Conservation (phyloP, 2,888 invertebrate species). For the Habrosyne pyritoides region DNA sequence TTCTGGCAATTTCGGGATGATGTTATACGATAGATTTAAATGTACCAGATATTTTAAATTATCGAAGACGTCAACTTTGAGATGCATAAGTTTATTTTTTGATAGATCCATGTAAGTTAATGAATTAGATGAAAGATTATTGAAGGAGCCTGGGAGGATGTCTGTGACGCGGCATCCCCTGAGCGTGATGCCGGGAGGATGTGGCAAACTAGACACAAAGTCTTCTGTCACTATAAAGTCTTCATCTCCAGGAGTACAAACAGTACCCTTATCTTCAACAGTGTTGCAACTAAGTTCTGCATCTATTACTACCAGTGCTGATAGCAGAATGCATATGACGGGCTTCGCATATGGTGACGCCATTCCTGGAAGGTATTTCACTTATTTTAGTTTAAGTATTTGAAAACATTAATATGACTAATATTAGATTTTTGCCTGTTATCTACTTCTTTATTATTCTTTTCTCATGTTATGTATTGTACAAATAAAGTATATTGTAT, state of each 20-base stretch:
- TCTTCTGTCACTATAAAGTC: constrained; percentile 43
- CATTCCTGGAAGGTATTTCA: background rate
- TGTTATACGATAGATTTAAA: constrained; percentile 7
- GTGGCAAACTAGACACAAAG: constrained; percentile 43
- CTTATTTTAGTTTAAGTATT: no score
- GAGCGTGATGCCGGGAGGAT: constrained; percentile 37
- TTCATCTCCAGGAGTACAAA: constrained; percentile 32
- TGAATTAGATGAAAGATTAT: constrained; percentile 16
- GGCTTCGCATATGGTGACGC: constrained; percentile 2
- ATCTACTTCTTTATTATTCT: no score
- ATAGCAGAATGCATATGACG: constrained; percentile 10
- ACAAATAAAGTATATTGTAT: no score
- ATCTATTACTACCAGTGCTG: constrained; percentile 11
- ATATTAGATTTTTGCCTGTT: no score
- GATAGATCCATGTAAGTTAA: constrained; percentile 39
- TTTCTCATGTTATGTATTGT: no score
- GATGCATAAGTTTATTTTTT: constrained; percentile 31
- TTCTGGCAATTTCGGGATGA: background rate
- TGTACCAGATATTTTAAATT: constrained; percentile 21
- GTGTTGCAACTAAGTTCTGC: constrained; percentile 34
- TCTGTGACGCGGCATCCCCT: constrained; percentile 42
- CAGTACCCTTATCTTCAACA: constrained; percentile 19
- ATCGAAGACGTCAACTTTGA: constrained; percentile 36
- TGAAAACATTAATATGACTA: no score
- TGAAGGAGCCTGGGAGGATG: constrained; percentile 37